Conservation (phyloP, 2,113 vertebrate species). For the Pycnonotus jocosus region DNA sequence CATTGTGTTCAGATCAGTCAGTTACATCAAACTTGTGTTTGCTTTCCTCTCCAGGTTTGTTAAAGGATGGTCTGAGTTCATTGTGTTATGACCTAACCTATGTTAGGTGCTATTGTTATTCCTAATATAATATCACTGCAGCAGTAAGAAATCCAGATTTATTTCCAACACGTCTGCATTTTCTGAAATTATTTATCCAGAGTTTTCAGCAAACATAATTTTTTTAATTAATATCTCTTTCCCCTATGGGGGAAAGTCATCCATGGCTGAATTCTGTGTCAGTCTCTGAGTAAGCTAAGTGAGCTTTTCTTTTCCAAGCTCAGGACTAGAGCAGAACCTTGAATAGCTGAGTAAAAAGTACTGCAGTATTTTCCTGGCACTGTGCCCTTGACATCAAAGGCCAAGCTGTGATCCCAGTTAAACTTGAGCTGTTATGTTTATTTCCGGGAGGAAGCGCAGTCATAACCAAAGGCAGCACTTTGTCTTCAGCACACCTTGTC, state of each 20-base stretch:
- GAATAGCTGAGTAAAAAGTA: not conserved
- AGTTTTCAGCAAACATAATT: not conserved
- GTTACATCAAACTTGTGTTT: not conserved
- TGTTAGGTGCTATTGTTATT: not conserved
- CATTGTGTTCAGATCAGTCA: not conserved
- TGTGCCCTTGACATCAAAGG: not conserved
- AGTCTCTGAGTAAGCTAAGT: not conserved
- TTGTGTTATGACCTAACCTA: not conserved
- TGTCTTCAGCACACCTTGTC: slow-evolving; percentile 12
- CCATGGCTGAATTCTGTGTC: not conserved
- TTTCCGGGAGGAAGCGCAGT: slow-evolving; percentile 27
- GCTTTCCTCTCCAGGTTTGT: not conserved
- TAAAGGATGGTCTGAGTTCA: not conserved
- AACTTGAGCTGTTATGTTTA: slow-evolving; percentile 12
- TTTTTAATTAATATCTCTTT: not conserved
- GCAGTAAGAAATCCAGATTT: not conserved
- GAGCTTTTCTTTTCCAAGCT: not conserved
- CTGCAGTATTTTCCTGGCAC: slow-evolving; percentile 40
- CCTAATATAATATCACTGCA: not conserved
- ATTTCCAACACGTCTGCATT: not conserved
- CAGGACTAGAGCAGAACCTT: not conserved
- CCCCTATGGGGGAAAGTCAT: not conserved
- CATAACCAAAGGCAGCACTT: slow-evolving; percentile 35
- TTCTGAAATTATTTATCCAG: not conserved
- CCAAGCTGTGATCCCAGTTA: slow-evolving; percentile 8